phyloP scores from a whole-genome alignment of 2,113 vertebrate species.

The Mormyrus lacerda region DNA sequence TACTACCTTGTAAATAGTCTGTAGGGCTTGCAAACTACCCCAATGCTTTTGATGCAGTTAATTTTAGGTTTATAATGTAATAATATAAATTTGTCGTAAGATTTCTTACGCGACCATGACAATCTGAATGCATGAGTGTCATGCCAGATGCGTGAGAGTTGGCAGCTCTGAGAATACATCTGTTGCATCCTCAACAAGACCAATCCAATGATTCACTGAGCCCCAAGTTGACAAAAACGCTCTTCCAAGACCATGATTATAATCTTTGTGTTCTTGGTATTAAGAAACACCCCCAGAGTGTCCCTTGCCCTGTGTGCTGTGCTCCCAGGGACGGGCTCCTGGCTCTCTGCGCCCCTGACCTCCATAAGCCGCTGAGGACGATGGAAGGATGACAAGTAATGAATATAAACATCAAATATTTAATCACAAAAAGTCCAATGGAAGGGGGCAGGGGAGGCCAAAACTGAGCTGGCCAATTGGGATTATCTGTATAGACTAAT shows the following conservation, averaged over 20 bases:
- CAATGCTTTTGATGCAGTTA: too few relatives aligned
- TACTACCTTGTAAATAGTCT: too few relatives aligned
- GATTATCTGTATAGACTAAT: slow-evolving; percentile 55
- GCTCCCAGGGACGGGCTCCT: background rate
- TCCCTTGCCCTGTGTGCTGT: background rate
- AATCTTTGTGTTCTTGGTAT: background rate
- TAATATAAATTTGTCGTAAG: too few relatives aligned
- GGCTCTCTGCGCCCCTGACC: background rate
- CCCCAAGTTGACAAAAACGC: background rate
- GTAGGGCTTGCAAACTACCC: too few relatives aligned
- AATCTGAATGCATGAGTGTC: too few relatives aligned
- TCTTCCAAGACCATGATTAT: background rate
- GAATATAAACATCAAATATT: background rate
- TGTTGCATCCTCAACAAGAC: background rate
- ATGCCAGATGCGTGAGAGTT: too few relatives aligned
- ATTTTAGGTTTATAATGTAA: too few relatives aligned
- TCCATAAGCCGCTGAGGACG: background rate
- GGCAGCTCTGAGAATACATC: too few relatives aligned
- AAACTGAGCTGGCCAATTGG: slow-evolving; percentile 47
- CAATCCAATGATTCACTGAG: background rate
- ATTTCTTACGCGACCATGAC: too few relatives aligned
- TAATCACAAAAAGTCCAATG: slow-evolving; percentile 1
- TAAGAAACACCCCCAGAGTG: background rate
- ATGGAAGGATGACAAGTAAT: background rate
- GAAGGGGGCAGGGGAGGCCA: background rate